These are phyloP conservation scores for Paratilapia polleni DNA, from an alignment of 2,113 vertebrate genomes.

Conservation along the genomic window DNA sequence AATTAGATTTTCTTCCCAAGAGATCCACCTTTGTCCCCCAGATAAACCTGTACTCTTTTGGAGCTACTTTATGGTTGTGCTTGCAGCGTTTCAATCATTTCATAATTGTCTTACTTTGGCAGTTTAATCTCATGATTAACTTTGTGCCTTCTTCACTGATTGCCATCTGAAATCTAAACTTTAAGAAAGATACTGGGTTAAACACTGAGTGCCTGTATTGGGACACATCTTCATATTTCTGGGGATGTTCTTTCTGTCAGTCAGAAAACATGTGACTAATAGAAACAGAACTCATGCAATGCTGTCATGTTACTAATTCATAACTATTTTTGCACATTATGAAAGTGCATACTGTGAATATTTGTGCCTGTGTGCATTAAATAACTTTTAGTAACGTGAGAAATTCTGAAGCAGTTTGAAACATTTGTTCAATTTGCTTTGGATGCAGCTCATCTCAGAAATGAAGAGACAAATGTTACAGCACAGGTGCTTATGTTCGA, in stretches of 20 bases:
- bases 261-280: slow-evolving; percentile 22
- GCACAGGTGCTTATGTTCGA: slow-evolving; percentile 40
- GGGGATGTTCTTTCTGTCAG: slow-evolving; percentile 32
- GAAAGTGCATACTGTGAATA: slow-evolving; percentile 51
- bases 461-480: slow-evolving; percentile 32
- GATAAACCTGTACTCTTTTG: slow-evolving; percentile 42
- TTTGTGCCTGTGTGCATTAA: slow-evolving; percentile 15
- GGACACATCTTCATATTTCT: slow-evolving; percentile 49
- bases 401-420: not conserved
- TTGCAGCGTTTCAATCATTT: slow-evolving; percentile 54
- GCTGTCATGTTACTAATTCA: slow-evolving; percentile 6
- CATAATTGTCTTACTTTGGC: slow-evolving; percentile 52
- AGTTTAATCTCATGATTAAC: slow-evolving; percentile 39
- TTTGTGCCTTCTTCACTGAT: slow-evolving; percentile 49
- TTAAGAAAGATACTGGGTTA: slow-evolving; percentile 6
- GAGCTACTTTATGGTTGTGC: slow-evolving; percentile 45
- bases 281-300: not conserved
- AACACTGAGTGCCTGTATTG: slow-evolving; percentile 44
- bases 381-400: slow-evolving; percentile 13
- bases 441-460: slow-evolving; percentile 25
- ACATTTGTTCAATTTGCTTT: slow-evolving; percentile 6
- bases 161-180: slow-evolving; percentile 18
- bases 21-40: slow-evolving; percentile 34
- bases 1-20: slow-evolving; percentile 57
- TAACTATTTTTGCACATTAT: slow-evolving; percentile 14